These are phyloP conservation scores for Parapsyche elsis DNA, from an alignment of 1,140 invertebrate genomes.

Conservation along the genomic window DNA sequence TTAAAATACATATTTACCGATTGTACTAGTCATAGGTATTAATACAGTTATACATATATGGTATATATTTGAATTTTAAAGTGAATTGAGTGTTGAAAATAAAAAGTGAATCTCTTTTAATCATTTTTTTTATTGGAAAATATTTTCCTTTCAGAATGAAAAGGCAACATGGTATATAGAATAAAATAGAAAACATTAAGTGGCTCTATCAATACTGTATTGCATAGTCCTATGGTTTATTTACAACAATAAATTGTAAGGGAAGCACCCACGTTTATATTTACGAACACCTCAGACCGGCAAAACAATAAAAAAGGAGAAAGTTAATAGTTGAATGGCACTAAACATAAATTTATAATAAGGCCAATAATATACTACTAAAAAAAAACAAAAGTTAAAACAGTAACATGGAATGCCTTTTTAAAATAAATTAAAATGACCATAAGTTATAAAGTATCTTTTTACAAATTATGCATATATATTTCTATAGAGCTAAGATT, in stretches of 20 bases:
- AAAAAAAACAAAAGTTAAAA: slow-evolving; percentile 49
- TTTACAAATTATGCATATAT: neutral
- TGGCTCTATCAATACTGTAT: slow-evolving; percentile 52
- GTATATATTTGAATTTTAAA: no score
- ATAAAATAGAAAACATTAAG: slow-evolving; percentile 57
- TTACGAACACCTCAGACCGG: slow-evolving; percentile 45
- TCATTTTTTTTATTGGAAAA: slow-evolving; percentile 56
- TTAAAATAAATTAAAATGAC: slow-evolving; percentile 53
- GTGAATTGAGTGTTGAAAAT: slow-evolving; percentile 10
- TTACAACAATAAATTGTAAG: slow-evolving; percentile 53
- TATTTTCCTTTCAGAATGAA: slow-evolving; percentile 56
- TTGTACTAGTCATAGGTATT: no score
- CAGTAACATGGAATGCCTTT: slow-evolving; percentile 55
- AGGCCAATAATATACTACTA: slow-evolving; percentile 51
- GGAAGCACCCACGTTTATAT: slow-evolving; percentile 53
- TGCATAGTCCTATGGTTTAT: slow-evolving; percentile 54
- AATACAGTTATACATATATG: no score
- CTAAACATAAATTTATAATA: slow-evolving; percentile 57
- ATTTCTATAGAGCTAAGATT: neutral
- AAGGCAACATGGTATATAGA: slow-evolving; percentile 57
- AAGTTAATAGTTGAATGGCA: slow-evolving; percentile 54
- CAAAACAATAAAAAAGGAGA: slow-evolving; percentile 48
- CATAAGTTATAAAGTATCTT: neutral
- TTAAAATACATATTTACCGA: no score
- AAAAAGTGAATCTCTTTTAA: slow-evolving; percentile 26